phyloP scores from a whole-genome alignment of 2,888 invertebrate genomes.

The Scelioninae gen. 2 region DNA sequence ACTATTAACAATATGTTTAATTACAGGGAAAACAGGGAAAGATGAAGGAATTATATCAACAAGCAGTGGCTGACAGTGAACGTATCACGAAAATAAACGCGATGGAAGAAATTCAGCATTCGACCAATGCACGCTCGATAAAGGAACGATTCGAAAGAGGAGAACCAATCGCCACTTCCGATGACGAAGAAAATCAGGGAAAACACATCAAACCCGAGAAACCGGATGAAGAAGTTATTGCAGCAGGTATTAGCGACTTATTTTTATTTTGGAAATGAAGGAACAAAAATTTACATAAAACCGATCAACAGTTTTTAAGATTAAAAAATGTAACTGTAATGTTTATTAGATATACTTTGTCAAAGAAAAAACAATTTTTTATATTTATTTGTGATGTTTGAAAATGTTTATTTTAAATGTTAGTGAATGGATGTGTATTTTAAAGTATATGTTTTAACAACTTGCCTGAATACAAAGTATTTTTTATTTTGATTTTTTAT shows the following conservation, averaged over 20 bases:
- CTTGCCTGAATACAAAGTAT: too few relatives aligned
- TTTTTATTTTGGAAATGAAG: too few relatives aligned
- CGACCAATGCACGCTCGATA: conserved; percentile 79
- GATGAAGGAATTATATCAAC: conserved; percentile 94
- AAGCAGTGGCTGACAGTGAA: conserved; percentile 89
- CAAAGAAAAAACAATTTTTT: too few relatives aligned
- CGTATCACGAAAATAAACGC: conserved; percentile 75
- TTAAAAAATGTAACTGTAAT: too few relatives aligned
- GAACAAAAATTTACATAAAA: too few relatives aligned
- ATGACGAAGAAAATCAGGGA: conserved; percentile 78
- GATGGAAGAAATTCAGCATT: conserved; percentile 73
- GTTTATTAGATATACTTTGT: too few relatives aligned
- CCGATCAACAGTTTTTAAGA: too few relatives aligned
- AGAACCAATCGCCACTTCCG: conserved; percentile 78
- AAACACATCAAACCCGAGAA: conserved; percentile 79
- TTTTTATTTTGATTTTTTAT: too few relatives aligned
- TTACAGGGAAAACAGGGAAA: conserved; percentile 90
- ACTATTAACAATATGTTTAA: conserved; percentile 43
- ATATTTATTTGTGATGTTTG: too few relatives aligned
- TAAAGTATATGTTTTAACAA: too few relatives aligned
- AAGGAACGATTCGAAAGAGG: conserved; percentile 90
- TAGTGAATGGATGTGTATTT: too few relatives aligned
- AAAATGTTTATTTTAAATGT: too few relatives aligned
- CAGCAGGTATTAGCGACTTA: conserved; percentile 79
- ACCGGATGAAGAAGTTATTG: conserved; percentile 86